Percentiles rank a stretch among this genome's conserved stretches.
Conservation (phyloP, 2,888 invertebrate species). For the Agrochola circellaris region DNA sequence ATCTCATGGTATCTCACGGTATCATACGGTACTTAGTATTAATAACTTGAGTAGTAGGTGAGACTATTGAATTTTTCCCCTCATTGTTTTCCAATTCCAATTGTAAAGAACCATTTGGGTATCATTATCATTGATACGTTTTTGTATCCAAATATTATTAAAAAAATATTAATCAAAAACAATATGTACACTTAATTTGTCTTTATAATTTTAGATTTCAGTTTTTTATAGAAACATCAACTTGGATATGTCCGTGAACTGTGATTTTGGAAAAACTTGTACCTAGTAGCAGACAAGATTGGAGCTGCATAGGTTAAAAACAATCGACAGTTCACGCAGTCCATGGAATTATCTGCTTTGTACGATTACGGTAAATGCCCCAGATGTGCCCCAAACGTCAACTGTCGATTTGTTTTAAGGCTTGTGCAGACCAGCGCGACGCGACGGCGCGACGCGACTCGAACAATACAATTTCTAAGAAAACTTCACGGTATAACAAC, state of each 20-base stretch:
- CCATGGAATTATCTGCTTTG: too few relatives aligned
- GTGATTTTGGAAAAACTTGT: too few relatives aligned
- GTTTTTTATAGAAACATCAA: not conserved
- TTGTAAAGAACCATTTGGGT: not conserved
- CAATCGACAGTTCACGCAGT: too few relatives aligned
- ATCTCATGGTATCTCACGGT: too few relatives aligned
- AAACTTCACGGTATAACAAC: too few relatives aligned
- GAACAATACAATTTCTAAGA: too few relatives aligned
- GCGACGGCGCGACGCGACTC: too few relatives aligned
- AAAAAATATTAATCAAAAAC: slow-evolving; percentile 1
- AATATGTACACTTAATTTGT: not conserved
- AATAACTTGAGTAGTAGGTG: not conserved
- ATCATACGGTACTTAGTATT: not conserved
- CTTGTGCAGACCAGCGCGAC: too few relatives aligned
- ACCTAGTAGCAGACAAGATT: too few relatives aligned
- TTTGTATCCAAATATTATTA: not conserved
- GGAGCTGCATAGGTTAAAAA: too few relatives aligned
- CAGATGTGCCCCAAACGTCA: not conserved
- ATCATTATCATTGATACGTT: not conserved
- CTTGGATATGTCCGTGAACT: not conserved
- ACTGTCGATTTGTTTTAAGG: not conserved
- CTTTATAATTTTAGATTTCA: not conserved
- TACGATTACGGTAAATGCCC: too few relatives aligned
- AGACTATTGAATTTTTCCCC: not conserved
- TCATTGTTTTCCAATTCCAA: not conserved